Evolutionary conservation across 2,797 vertebrate genomes (phyloP), one percentile per base, ranked within the genome.

Genomic region (Trichosurus vulpecula): DNA sequence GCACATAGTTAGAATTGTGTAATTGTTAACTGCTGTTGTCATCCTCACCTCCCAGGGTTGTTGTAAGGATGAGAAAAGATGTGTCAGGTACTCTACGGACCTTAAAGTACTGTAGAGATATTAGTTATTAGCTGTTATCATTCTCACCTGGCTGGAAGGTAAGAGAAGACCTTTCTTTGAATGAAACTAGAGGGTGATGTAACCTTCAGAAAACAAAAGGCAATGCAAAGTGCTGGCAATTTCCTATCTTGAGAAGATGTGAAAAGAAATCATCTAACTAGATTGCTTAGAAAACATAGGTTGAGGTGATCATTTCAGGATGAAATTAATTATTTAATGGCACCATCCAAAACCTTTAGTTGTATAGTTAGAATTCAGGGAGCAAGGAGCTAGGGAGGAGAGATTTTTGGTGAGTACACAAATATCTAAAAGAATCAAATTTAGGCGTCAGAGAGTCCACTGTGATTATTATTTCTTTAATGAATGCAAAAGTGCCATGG

Each of bases 201-300:
- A 14, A 13, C 13, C 2, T 52, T 87, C 10, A 2, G 3, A 91
- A 52, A 52, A 12, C 54, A 89, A 11, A 91, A 51, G 2, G 16
- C 0, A 11, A 27, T 8, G 29, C 0, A 41, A 90, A 54, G 52
- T 16, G 3, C 6, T 54, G 89, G 27, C 11, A 29, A 51, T 3
- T 35, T 47, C 41, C 41, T 29, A 4, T 61, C 35, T 13, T 90
- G 66, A 55, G 29, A 22, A 6, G 19, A 4, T 47, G 11, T 89
- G 54, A 87, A 12, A 30, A 31, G n/a, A 91, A 22, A 47, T 54
- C 56, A 0, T 57, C 41, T 51, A 13, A 27, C 0, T 30, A 0
- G 16, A 52, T 12, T 14, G 51, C 27, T 0, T 2, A 3, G 87
- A n/a, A 47, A 31, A 31, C 0, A 0, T 0, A 14, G 47, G 30